Evolutionary conservation across 2,888 invertebrate species (phyloP).

Genomic region (Cheilosia scutellata): DNA sequence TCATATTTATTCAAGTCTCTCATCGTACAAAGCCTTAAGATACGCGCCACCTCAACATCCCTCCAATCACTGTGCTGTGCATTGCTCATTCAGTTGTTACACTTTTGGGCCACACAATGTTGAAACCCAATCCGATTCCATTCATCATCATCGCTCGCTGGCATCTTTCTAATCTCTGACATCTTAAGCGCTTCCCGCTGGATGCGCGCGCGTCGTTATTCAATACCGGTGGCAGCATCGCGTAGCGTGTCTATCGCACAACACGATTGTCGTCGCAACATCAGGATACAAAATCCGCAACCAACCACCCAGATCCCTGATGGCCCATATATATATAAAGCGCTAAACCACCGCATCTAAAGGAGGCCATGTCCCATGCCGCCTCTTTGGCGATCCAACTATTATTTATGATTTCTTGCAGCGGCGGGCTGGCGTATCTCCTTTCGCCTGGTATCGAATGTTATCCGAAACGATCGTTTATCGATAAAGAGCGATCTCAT

Average conservation of each 20-base stretch:
- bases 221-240: slow-evolving; percentile 66
- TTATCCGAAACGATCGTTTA: slow-evolving; percentile 74
- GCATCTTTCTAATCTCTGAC: slow-evolving; percentile 66
- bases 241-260: slow-evolving; percentile 53
- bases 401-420: slow-evolving; percentile 69
- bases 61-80: not conserved
- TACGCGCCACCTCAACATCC: not conserved
- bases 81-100: slow-evolving; percentile 57
- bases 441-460: slow-evolving; percentile 70
- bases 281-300: slow-evolving; percentile 47
- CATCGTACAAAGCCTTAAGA: slow-evolving; percentile 31
- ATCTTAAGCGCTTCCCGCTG: slow-evolving; percentile 70
- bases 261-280: slow-evolving; percentile 57
- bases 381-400: slow-evolving; percentile 46
- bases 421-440: slow-evolving; percentile 55
- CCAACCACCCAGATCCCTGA: slow-evolving; percentile 38
- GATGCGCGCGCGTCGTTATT: slow-evolving; percentile 54
- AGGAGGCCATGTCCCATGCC: slow-evolving; percentile 54
- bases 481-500: slow-evolving; percentile 74
- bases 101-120: slow-evolving; percentile 30
- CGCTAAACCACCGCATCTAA: slow-evolving; percentile 31
- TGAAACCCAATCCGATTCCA: slow-evolving; percentile 65
- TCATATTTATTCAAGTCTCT: not conserved
- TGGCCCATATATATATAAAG: slow-evolving; percentile 13
- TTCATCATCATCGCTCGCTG: slow-evolving; percentile 65